Base-by-base conservation (phyloP, 2,113 vertebrate species). In the Bostrychus sinensis region DNA sequence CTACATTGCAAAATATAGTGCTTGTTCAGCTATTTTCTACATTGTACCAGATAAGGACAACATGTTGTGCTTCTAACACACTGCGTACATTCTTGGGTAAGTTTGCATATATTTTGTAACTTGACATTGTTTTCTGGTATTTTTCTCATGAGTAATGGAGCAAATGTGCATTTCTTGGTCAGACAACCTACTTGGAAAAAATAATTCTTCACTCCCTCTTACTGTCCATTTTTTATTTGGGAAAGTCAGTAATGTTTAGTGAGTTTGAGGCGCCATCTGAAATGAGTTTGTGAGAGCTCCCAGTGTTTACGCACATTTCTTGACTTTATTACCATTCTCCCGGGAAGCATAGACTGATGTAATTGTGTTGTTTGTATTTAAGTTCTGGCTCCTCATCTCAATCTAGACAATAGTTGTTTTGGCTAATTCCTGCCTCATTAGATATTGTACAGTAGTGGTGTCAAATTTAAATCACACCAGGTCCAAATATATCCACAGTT, bases 301-400 rank as follows among this genome's bases (percentile, higher is more conserved):
- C 11, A 34, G 32, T 10, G 11, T 34, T 34, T 34, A 34, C 7
- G 11, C 32, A 34, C 32, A 34, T 34, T 2, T 34, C 32, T 34
- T 34, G 11, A 1, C 30, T 0, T 4, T 43, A 1, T 39, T 14
- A 16, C 3, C 1, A 39, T 2, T 22, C 42, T 62, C 58, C 41
- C 4, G 62, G 4, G 51, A 36, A 59, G 22, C 5, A 32, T 4
- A 12, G 1, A 39, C 37, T 23, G 17, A 58, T 41, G 45, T 61
- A n/a, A 32, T 51, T 45, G 26, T 43, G 22, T 30, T 16, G 13
- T 3, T 72, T 34, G 26, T 56, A 50, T 48, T 68, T 61, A 20
- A 41, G 41, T 59, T 19, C n/a, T 37, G 25, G 20, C 14, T 62
- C 28, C 48, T 14, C 45, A 28, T 3, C 32, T 30, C 28, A 39